phyloP scores from a whole-genome alignment of 2,113 vertebrate species.

The Grallaria varia region DNA sequence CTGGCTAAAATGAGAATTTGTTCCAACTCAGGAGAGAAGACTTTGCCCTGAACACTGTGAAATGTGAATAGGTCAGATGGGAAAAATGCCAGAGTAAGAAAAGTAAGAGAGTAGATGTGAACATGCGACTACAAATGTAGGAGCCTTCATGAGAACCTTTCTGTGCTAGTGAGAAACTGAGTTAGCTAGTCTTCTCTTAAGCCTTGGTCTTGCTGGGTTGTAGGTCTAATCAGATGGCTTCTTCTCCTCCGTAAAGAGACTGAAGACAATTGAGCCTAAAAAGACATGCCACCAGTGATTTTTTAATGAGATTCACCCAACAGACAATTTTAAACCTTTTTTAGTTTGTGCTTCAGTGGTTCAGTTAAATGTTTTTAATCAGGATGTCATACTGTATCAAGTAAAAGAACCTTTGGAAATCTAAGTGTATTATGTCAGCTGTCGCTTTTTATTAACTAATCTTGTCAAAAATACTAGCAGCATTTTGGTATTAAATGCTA shows the following conservation, averaged over 20 bases:
- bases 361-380: slow-evolving; percentile 43
- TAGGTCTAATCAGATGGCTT: neutral
- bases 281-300: neutral
- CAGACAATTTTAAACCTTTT: neutral
- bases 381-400: neutral
- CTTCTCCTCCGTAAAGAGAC: neutral
- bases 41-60: neutral
- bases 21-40: neutral
- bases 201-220: neutral
- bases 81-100: neutral
- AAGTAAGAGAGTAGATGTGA: neutral
- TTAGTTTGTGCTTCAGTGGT: slow-evolving; percentile 3
- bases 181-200: neutral
- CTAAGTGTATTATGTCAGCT: slow-evolving; percentile 8
- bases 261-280: neutral
- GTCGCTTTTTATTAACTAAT: slow-evolving; percentile 30
- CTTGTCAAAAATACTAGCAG: neutral
- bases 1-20: neutral
- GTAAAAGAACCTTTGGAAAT: neutral
- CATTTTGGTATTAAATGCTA: neutral
- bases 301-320: neutral
- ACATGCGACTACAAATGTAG: neutral
- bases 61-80: neutral
- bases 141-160: neutral
- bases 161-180: neutral